Evolutionary conservation across 2,888 invertebrate species (phyloP).

Genomic region (Philhelius pedissequus): DNA sequence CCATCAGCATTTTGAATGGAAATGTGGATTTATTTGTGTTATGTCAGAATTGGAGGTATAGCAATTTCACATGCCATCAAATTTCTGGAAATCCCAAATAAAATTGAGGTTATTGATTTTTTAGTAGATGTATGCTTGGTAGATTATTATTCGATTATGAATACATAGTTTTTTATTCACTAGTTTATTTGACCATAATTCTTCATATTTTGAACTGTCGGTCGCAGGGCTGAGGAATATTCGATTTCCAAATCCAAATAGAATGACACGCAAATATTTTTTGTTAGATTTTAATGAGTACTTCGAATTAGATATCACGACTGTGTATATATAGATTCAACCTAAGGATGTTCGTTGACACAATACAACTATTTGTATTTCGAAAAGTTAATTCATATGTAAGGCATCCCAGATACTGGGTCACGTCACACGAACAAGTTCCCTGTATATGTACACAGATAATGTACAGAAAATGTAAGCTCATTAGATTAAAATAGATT

Average conservation of each 20-base stretch:
- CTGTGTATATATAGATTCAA: no score
- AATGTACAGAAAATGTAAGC: not conserved
- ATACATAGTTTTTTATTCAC: not conserved
- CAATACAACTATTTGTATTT: not conserved
- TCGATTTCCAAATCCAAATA: not conserved
- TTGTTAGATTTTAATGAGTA: not conserved
- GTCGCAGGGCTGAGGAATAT: not conserved
- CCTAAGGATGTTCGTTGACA: not conserved
- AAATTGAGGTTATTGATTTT: not conserved
- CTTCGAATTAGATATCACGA: no score
- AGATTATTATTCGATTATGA: not conserved
- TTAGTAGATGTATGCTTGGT: not conserved
- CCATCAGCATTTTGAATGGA: not conserved
- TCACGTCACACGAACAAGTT: not conserved
- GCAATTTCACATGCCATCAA: not conserved
- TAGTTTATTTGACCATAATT: not conserved
- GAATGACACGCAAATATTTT: not conserved
- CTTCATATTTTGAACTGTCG: not conserved
- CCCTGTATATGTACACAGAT: not conserved
- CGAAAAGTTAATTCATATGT: no score
- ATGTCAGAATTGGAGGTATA: not conserved
- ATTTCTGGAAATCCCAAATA: not conserved
- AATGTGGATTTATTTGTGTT: not conserved
- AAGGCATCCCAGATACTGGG: not conserved
- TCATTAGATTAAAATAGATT: not conserved